These are phyloP conservation scores for Pangasius macronema DNA, from an alignment of 2,797 vertebrate species.

Conservation along the genomic window DNA sequence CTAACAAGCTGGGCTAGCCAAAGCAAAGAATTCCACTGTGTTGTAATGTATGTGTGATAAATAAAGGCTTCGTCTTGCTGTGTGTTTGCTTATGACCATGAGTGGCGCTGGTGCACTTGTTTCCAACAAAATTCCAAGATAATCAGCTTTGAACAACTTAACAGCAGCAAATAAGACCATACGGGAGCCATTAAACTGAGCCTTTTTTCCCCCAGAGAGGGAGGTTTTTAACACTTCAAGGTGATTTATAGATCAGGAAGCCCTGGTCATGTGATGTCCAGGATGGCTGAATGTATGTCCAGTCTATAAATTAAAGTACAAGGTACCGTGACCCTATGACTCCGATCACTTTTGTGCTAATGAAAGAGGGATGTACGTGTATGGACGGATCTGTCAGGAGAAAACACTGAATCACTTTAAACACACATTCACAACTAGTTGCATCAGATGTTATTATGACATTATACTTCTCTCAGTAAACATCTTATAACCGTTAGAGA, in stretches of 20 bases:
- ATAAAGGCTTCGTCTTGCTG: neutral
- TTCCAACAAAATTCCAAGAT: neutral
- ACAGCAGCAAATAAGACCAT: neutral
- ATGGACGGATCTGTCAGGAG: neutral
- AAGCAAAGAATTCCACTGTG: no score
- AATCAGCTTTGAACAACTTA: neutral
- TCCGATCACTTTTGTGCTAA: no score
- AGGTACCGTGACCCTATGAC: no score
- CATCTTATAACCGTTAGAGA: neutral
- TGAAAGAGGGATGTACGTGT: no score
- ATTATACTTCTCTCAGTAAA: neutral
- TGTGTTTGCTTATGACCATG: neutral
- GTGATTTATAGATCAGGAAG: no score
- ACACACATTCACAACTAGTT: neutral
- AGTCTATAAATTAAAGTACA: no score
- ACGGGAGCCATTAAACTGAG: no score
- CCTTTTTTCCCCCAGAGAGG: neutral
- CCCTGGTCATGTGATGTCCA: neutral
- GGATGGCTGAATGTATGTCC: neutral
- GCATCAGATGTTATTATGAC: no score
- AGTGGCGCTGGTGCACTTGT: neutral
- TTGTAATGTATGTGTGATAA: neutral
- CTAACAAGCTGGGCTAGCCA: no score
- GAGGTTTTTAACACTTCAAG: neutral
- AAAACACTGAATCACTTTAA: neutral